phyloP scores from a whole-genome alignment of 2,113 vertebrate species.

The Scolopax mira region DNA sequence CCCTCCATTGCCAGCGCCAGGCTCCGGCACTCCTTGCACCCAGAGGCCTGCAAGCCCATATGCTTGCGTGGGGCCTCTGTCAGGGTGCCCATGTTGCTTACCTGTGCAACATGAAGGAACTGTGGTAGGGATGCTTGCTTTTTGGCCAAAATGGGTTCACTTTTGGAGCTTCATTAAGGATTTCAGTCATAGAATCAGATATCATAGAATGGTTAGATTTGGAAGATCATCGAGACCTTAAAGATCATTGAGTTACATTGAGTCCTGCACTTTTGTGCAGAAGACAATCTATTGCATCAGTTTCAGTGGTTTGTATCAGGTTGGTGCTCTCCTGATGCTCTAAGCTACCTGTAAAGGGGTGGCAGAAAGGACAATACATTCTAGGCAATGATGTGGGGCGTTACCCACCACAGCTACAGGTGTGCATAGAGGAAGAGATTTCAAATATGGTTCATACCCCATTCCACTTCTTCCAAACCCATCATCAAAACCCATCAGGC shows the following conservation, averaged over 20 bases:
- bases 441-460: background rate
- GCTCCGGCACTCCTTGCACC: too few species aligned
- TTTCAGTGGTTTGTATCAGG: background rate
- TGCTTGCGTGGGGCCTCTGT: too few species aligned
- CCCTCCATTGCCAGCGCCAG: too few species aligned
- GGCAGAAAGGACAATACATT: background rate
- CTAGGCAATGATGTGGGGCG: background rate
- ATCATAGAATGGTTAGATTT: too few species aligned
- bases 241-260: too few species aligned
- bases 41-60: too few species aligned
- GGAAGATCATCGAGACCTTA: too few species aligned
- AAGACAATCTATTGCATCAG: background rate
- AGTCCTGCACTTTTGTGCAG: background rate
- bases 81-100: fast-evolving
- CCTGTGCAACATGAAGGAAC: background rate
- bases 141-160: background rate
- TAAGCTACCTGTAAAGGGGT: background rate
- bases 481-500: background rate
- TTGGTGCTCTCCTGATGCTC: background rate
- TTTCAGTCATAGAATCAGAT: background rate
- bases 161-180: background rate
- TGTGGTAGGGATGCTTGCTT: fast-evolving
- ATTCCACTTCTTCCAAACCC: background rate
- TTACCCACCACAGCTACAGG: background rate
- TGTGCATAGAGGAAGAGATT: background rate